Evolutionary conservation across 2,888 invertebrate species (phyloP).

Genomic region (Dasypolia templi): DNA sequence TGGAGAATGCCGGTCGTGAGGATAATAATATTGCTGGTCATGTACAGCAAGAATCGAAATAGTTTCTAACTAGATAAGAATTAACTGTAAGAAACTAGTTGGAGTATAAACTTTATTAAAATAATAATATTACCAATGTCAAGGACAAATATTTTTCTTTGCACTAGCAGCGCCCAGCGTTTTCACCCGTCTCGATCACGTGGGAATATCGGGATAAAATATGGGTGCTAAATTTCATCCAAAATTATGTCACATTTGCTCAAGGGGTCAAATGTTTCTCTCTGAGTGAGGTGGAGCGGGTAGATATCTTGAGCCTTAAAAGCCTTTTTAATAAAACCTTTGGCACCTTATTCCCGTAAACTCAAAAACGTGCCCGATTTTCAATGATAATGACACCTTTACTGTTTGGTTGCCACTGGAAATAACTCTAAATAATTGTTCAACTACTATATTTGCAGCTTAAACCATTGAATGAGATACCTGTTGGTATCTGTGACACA

Average conservation of each 20-base stretch:
- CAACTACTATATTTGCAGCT: slow-evolving; percentile 69
- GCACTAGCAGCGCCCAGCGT: background rate
- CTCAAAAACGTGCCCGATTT: no score
- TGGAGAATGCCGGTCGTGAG: slow-evolving; percentile 22
- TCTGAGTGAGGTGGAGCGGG: no score
- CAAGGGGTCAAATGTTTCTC: no score
- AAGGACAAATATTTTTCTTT: slow-evolving; percentile 14
- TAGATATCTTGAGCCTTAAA: no score
- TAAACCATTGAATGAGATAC: slow-evolving; percentile 57
- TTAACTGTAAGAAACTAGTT: background rate
- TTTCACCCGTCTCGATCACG: background rate
- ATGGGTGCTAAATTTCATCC: background rate
- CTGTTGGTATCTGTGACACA: slow-evolving; percentile 76
- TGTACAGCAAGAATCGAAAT: background rate
- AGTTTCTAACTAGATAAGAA: slow-evolving; percentile 15
- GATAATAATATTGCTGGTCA: background rate
- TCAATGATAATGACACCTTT: no score
- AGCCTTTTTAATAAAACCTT: no score
- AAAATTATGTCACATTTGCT: no score
- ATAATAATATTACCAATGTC: slow-evolving; percentile 1
- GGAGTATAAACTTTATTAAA: background rate
- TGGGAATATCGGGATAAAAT: background rate
- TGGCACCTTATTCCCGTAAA: background rate
- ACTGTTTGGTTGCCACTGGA: no score
- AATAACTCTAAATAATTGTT: background rate